Evolutionary conservation across 2,888 invertebrate genomes (phyloP).

Genomic region (Petrolisthes cinctipes): DNA sequence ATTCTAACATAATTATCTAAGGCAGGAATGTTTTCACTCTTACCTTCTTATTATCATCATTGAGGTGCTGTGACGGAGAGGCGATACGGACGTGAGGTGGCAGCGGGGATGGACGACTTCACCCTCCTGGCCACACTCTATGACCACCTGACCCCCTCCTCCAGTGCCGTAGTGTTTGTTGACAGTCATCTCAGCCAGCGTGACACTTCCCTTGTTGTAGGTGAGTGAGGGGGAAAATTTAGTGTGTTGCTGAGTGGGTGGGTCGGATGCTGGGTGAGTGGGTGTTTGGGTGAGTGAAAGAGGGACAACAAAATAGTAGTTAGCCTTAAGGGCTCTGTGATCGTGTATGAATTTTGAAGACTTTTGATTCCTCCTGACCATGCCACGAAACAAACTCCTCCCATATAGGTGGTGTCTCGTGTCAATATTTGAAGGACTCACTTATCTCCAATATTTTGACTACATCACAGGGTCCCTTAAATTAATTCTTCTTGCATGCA

Average conservation of each 20-base stretch:
- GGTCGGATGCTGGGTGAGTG: background rate
- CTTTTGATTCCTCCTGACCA: no score
- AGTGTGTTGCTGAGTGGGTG: slow-evolving; percentile 7
- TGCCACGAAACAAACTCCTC: no score
- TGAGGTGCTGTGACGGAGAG: slow-evolving; percentile 71
- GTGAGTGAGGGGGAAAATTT: background rate
- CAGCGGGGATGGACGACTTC: slow-evolving; percentile 51
- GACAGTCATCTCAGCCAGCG: slow-evolving; percentile 94
- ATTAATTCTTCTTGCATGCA: no score
- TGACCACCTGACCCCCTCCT: slow-evolving; percentile 73
- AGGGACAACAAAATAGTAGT: background rate
- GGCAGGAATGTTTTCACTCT: no score
- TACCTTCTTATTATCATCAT: background rate
- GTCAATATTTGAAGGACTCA: no score
- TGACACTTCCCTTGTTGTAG: slow-evolving; percentile 70
- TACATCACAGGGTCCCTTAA: no score
- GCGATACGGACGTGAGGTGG: slow-evolving; percentile 69
- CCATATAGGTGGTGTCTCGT: no score
- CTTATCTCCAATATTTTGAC: no score
- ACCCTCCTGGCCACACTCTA: slow-evolving; percentile 40
- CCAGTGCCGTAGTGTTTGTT: slow-evolving; percentile 81
- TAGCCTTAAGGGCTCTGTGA: no score
- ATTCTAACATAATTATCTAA: no score
- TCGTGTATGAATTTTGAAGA: no score
- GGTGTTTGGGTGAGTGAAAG: background rate